These are phyloP conservation scores for Panthera tigris DNA, from an alignment of 2,113 vertebrate species.

Conservation along the genomic window DNA sequence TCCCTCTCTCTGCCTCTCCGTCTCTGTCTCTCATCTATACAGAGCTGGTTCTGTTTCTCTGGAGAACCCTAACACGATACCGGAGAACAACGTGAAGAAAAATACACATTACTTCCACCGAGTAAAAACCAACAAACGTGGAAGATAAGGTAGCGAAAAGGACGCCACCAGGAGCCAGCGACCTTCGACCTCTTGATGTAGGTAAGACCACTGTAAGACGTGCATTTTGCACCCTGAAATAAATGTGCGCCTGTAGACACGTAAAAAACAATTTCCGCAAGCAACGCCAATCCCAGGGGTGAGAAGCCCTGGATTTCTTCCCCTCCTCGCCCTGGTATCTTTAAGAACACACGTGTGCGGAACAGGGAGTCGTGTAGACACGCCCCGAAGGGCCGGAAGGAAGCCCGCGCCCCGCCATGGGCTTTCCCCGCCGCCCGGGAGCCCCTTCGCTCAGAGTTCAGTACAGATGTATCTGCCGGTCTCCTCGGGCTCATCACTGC, in stretches of 20 bases:
- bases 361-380: accelerated
- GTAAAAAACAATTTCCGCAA: not conserved
- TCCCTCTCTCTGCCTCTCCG: not conserved
- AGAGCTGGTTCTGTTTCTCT: not conserved
- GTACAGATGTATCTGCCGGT: accelerated
- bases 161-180: not conserved
- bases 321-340: accelerated
- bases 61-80: not conserved
- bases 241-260: accelerated
- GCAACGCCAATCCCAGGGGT: accelerated
- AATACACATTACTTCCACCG: not conserved
- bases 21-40: no score
- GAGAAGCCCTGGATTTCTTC: no score
- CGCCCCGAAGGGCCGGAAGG: no score
- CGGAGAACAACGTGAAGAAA: not conserved
- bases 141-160: not conserved
- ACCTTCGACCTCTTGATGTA: no score
- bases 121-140: not conserved
- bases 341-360: accelerated
- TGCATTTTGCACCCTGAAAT: not conserved
- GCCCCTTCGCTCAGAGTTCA: no score
- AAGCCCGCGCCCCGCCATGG: accelerated
- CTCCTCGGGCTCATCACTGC: not conserved
- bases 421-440: accelerated
- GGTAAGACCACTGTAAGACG: accelerated